Percentiles rank a stretch among this genome's conserved stretches.
These are phyloP conservation scores for Myotis davidii DNA, from an alignment of 2,113 vertebrate genomes.

Conservation along the genomic window DNA sequence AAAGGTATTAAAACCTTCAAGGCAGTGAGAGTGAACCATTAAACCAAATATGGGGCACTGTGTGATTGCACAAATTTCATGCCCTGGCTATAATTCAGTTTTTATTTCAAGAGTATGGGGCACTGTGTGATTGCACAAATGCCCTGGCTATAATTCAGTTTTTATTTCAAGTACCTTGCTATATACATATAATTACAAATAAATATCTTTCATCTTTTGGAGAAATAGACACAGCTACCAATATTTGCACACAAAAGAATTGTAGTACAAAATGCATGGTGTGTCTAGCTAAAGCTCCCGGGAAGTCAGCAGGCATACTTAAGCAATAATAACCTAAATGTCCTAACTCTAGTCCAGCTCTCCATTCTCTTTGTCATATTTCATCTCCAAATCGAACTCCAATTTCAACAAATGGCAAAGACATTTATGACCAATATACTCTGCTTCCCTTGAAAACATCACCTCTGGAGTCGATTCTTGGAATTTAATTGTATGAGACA, in stretches of 20 bases:
- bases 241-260: background rate
- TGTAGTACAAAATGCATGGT: background rate
- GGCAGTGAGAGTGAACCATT: background rate
- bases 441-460: constrained; percentile 54
- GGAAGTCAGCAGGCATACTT: background rate
- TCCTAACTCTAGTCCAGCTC: background rate
- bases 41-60: background rate
- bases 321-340: constrained; percentile 47
- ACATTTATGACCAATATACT: constrained; percentile 68
- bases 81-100: background rate
- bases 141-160: background rate
- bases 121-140: too few species aligned
- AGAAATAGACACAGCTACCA: background rate
- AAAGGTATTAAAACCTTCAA: background rate
- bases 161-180: background rate
- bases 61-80: background rate
- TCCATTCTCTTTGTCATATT: constrained; percentile 61
- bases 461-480: constrained; percentile 61
- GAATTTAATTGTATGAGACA: constrained; percentile 77
- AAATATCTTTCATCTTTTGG: background rate
- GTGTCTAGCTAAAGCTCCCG: background rate
- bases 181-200: background rate
- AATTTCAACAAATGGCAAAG: constrained; percentile 71
- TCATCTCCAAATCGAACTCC: constrained; percentile 69
- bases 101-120: background rate